These are phyloP conservation scores for Ecdyonurus torrentis DNA, from an alignment of 2,888 invertebrate genomes.

Conservation along the genomic window DNA sequence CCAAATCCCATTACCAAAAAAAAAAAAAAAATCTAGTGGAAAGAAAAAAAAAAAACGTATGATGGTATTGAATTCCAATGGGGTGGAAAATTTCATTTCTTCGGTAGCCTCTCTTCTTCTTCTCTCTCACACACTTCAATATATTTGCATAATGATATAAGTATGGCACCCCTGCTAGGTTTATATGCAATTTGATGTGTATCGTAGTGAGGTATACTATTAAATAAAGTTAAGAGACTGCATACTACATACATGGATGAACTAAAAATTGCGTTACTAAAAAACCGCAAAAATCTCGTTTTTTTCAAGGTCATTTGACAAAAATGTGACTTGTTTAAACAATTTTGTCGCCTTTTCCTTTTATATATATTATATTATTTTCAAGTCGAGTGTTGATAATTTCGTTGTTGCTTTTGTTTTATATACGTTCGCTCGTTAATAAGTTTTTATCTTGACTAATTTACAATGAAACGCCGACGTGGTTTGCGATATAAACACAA, in stretches of 20 bases:
- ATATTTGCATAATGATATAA: slow-evolving; percentile 9
- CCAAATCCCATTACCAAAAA: slow-evolving; percentile 12
- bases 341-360: neutral
- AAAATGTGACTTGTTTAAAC: neutral
- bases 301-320: neutral
- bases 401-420: neutral
- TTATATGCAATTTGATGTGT: too few relatives aligned
- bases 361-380: neutral
- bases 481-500: too few relatives aligned
- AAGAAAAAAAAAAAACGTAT: slow-evolving; percentile 12
- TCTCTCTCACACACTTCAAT: neutral
- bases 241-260: neutral
- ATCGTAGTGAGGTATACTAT: too few relatives aligned
- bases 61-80: slow-evolving; percentile 34
- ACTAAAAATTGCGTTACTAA: neutral
- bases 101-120: neutral
- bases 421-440: too few relatives aligned
- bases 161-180: neutral
- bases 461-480: neutral
- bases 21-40: neutral
- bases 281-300: neutral
- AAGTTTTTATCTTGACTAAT: neutral
- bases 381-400: too few relatives aligned
- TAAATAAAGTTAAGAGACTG: too few relatives aligned
- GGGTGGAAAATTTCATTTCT: slow-evolving; percentile 33